Percentiles rank a stretch among this genome's conserved stretches.
phyloP scores from a whole-genome alignment of 2,888 invertebrate genomes.

The Cerastis leucographa region DNA sequence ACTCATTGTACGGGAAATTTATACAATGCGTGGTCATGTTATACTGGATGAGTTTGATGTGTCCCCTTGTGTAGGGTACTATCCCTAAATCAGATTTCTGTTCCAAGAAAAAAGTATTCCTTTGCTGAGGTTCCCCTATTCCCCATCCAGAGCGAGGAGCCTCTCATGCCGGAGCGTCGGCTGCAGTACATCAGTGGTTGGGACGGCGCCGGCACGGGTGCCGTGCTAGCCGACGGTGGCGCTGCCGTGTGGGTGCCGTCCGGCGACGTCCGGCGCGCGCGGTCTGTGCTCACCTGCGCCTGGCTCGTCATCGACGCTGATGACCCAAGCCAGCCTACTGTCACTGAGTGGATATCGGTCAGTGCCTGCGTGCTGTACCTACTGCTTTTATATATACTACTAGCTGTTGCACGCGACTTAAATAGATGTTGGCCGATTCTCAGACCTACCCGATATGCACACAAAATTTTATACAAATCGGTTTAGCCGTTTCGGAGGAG shows the following conservation, averaged over 20 bases:
- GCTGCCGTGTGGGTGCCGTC: constrained; percentile 97
- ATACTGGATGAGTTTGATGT: too few species aligned
- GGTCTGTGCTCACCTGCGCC: constrained; percentile 95
- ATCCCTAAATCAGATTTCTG: background rate
- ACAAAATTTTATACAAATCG: too few species aligned
- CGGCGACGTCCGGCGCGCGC: constrained; percentile 96
- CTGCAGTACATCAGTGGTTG: constrained; percentile 95
- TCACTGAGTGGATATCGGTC: constrained; percentile 93
- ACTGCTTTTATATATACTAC: background rate
- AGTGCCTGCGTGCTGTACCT: constrained; percentile 51
- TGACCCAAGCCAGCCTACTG: constrained; percentile 90
- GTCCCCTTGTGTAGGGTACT: too few species aligned
- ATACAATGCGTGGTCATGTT: too few species aligned
- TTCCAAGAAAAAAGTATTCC: background rate
- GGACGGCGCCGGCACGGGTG: constrained; percentile 94
- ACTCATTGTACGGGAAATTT: too few species aligned
- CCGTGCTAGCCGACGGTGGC: constrained; percentile 94
- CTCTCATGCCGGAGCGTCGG: constrained; percentile 94
- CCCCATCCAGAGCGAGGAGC: constrained; percentile 93
- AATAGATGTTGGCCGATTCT: too few species aligned
- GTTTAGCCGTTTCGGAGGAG: too few species aligned
- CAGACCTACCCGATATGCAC: too few species aligned
- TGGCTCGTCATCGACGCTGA: constrained; percentile 97
- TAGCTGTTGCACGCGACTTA: too few species aligned
- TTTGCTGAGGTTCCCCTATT: background rate